Evolutionary conservation across 2,797 vertebrate genomes (phyloP).

Genomic region (Ctenosaura bakeri): DNA sequence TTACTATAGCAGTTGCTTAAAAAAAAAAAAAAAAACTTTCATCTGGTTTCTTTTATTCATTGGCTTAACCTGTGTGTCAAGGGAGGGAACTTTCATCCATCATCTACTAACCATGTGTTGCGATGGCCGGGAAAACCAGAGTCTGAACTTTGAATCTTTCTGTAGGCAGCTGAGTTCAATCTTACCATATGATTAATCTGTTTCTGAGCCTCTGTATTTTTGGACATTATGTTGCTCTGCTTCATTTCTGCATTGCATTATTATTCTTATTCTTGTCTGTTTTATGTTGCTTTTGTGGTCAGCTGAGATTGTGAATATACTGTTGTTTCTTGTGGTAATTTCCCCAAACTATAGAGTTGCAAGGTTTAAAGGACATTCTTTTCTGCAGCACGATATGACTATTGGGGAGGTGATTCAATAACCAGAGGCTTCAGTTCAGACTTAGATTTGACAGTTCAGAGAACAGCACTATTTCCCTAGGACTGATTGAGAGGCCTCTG

Average conservation of each 20-base stretch:
- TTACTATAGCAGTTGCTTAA: not conserved
- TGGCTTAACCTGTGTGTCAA: slow-evolving; percentile 29
- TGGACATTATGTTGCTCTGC: not conserved
- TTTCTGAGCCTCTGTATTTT: not conserved
- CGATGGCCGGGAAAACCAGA: not conserved
- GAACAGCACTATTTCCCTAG: not conserved
- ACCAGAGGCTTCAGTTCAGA: not conserved
- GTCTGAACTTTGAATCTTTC: not conserved
- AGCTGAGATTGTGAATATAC: not conserved
- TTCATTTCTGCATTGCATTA: not conserved
- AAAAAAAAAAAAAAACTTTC: not conserved
- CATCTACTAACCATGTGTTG: slow-evolving; percentile 14
- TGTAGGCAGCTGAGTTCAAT: not conserved
- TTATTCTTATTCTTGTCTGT: not conserved
- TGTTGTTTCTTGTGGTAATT: not conserved
- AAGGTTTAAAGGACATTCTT: not conserved
- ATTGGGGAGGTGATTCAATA: not conserved
- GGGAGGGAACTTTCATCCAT: slow-evolving; percentile 16
- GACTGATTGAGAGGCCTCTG: not conserved
- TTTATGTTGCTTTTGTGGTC: not conserved
- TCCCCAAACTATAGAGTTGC: not conserved
- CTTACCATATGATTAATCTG: slow-evolving; percentile 6
- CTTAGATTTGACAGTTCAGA: not conserved
- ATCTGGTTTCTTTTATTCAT: slow-evolving; percentile 39
- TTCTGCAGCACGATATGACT: not conserved